Base-by-base conservation (phyloP, 2,113 vertebrate species). In the Lucifuga dentata region DNA sequence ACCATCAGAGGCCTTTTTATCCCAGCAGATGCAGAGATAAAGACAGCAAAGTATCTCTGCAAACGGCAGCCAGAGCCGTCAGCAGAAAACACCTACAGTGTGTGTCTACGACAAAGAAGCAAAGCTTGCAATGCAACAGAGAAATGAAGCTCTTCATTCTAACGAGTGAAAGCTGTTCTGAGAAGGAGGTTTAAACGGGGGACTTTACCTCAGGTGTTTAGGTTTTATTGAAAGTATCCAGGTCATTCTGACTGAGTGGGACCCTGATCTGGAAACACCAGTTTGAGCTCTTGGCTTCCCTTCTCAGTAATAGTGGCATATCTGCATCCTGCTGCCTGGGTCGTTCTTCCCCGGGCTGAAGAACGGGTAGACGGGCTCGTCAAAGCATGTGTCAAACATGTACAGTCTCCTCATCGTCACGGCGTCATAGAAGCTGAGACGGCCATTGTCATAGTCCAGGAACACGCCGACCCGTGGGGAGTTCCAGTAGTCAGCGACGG, bases 301-400 rank as follows among this genome's bases (percentile, higher is more conserved):
- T n/a, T n/a, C 39, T 93, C 72, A 94, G 76, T 94, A 93, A 69
- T 93, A 93, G 76, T 94, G 93, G 66, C 93, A 94, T 39, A 94
- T 92, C 65, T 93, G 91, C 52, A 94, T 68, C 46, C 91, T 59
- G 87, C 91, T 92, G 58, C 91, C 87, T 0, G 91, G 91, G 26
- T 94, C 92, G 11, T 93, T 91, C 76, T 93, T 94, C 26, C 93
- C 93, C 0, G 93, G 93, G 79, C 93, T 94, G 76, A 93, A 94
- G 80, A 94, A 94, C 3, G 93, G 92, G 11, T 76, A 91, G 19
- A 94, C 91, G 0, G 92, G 91, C 71, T 92, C 90, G 0, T 88
- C 86, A 29, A 93, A 94, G 83, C 88, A 90, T 0, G 92, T 85
- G 20, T 90, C 83, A 15, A 94, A 94, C 76, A 92, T 86, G 81